A percentile compares a stretch with the other conserved stretches of the same genome.
Conservation (phyloP, 2,888 invertebrate genomes). For the Campoplex nolae region DNA sequence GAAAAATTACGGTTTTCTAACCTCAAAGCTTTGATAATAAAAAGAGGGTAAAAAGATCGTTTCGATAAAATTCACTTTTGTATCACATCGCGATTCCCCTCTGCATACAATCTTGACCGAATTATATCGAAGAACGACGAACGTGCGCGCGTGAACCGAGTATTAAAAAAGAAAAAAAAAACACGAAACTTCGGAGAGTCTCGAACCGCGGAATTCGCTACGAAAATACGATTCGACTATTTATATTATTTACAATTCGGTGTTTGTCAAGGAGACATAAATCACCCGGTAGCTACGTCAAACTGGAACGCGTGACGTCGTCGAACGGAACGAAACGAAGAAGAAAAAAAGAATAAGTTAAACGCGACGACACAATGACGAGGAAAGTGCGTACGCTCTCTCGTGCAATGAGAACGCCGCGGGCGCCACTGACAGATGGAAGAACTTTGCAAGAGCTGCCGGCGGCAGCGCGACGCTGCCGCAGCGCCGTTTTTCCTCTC, state of each 20-base stretch:
- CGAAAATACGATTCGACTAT: slow-evolving; percentile 38
- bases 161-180: background rate
- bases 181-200: slow-evolving; percentile 7
- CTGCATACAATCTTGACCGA: slow-evolving; percentile 34
- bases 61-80: background rate
- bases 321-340: slow-evolving; percentile 9
- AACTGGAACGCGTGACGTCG: slow-evolving; percentile 42
- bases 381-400: background rate
- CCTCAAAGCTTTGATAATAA: slow-evolving; percentile 41
- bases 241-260: slow-evolving; percentile 26
- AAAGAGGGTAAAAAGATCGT: background rate
- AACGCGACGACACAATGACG: background rate
- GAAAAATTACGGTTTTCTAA: slow-evolving; percentile 19
- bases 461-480: slow-evolving; percentile 36
- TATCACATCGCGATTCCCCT: slow-evolving; percentile 11
- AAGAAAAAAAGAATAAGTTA: background rate
- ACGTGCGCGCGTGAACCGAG: background rate
- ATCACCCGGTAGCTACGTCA: slow-evolving; percentile 58
- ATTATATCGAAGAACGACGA: slow-evolving; percentile 45
- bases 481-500: slow-evolving; percentile 34
- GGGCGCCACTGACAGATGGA: slow-evolving; percentile 58
- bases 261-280: slow-evolving; percentile 16
- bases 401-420: slow-evolving; percentile 44
- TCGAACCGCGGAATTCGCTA: background rate
- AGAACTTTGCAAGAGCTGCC: slow-evolving; percentile 21